Evolutionary conservation across 2,888 invertebrate species (phyloP).

Genomic region (Acleris sparsana): DNA sequence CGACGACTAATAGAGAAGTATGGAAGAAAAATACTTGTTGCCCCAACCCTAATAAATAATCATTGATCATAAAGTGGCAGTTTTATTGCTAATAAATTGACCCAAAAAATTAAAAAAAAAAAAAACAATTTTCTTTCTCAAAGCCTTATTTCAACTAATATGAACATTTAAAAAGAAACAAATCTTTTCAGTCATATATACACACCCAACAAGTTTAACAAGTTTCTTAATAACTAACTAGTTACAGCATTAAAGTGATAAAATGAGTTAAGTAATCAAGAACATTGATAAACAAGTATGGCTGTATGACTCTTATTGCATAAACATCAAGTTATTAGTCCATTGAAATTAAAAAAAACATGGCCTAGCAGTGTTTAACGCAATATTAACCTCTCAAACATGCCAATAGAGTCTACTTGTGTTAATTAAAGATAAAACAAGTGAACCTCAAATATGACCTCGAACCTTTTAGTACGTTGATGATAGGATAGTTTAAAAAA

Average conservation of each 20-base stretch:
- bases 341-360: constrained; percentile 6
- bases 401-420: constrained; percentile 4
- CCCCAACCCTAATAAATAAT: too few species aligned
- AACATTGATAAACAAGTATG: neutral
- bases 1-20: too few species aligned
- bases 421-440: constrained; percentile 9
- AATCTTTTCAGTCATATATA: too few species aligned
- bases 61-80: too few species aligned
- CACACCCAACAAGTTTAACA: too few species aligned
- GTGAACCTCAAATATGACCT: constrained; percentile 8
- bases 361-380: neutral
- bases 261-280: constrained; percentile 11
- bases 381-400: constrained; percentile 17
- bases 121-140: too few species aligned
- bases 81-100: too few species aligned
- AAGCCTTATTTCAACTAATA: too few species aligned
- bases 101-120: too few species aligned
- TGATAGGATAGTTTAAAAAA: constrained; percentile 9
- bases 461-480: constrained; percentile 13
- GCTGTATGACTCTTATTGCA: constrained; percentile 6
- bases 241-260: neutral
- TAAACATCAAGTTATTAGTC: constrained; percentile 19
- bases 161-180: too few species aligned
- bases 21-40: too few species aligned
- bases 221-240: too few species aligned